Evolutionary conservation across 1,140 invertebrate genomes (phyloP), one percentile per base, ranked within the genome.

Genomic region (Asbolus verrucosus): DNA sequence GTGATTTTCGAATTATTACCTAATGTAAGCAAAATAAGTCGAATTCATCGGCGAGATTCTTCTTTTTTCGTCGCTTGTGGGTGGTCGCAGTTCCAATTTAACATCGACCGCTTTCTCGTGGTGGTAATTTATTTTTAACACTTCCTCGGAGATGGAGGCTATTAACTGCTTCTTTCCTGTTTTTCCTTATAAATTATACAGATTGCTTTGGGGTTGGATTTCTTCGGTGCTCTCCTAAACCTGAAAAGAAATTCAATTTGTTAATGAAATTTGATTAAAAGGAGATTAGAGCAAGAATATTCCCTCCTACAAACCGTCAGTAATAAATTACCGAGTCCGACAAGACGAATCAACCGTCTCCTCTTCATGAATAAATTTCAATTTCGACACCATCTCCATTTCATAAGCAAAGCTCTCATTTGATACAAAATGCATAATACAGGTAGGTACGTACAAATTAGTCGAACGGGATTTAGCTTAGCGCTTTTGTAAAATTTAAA

Each of bases 221-320:
- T 36, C 33, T 36, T 36, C 24, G 24, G 8, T 8, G 24, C 3
- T 27, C 24, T 3, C 24, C 33, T 11, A n/a, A 36, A 36, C 33
- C 33, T 36, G 33, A 11, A 65, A 41, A 16, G 24, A 65, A 65
- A 65, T 65, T 16, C 62, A 65, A 65, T 65, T 65, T 41, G 62
- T 65, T 65, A 65, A 41, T 39, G 11, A 65, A 65, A 65, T 65
- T 36, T 27, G 24, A 61, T 61, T 61, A 50, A 50, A 50, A 50
- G 43, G 5, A 19, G 43, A 50, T 50, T 50, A 50, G 16, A 27
- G n/a, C 5, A 19, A 27, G 6, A 9, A 15, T 9, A 15, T 50
- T 50, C n/a, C 33, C 4, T 4, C 2, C 24, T n/a, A 36, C 33
- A 11, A 11, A 36, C 2, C n/a, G 33, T 2, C n/a, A 9, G 4